Percentiles rank a stretch among this genome's conserved stretches.
Evolutionary conservation across 2,888 invertebrate species (phyloP).

Genomic region (Rhodophaea formosa): DNA sequence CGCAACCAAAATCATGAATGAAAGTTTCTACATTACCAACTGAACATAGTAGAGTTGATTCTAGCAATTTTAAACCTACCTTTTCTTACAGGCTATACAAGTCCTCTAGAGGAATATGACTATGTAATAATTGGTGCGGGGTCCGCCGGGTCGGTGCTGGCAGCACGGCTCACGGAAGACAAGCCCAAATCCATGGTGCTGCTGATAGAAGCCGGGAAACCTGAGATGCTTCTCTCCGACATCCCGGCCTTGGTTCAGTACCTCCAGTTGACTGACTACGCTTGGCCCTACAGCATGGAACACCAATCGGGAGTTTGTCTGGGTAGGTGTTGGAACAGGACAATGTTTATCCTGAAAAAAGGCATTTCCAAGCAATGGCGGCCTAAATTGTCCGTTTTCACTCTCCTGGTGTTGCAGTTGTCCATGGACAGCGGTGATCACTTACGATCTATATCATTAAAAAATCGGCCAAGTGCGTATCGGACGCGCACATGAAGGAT

Average conservation of each 20-base stretch:
- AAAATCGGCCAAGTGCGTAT: no score
- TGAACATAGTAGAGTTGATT: background rate
- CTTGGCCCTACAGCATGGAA: constrained; percentile 84
- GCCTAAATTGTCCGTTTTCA: no score
- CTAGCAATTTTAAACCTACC: background rate
- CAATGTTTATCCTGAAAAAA: no score
- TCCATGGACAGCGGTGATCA: no score
- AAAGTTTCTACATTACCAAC: no score
- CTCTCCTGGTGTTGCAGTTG: no score
- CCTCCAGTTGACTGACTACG: constrained; percentile 81
- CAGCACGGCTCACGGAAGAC: constrained; percentile 85
- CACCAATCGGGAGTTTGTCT: constrained; percentile 81
- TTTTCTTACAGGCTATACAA: constrained; percentile 45
- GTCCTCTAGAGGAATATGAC: constrained; percentile 79
- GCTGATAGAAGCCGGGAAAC: constrained; percentile 83
- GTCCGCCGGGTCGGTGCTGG: constrained; percentile 85
- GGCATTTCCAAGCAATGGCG: no score
- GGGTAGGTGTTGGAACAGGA: constrained; percentile 43
- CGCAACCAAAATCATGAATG: no score
- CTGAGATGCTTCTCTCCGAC: constrained; percentile 76
- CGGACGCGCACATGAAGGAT: no score
- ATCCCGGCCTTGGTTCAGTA: constrained; percentile 81
- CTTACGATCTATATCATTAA: no score
- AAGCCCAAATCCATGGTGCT: constrained; percentile 79
- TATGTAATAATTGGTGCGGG: constrained; percentile 87